Conservation (phyloP, 30 jellyfish, hydroid and myxozoan genomes). For the Aurelia coerulea region DNA sequence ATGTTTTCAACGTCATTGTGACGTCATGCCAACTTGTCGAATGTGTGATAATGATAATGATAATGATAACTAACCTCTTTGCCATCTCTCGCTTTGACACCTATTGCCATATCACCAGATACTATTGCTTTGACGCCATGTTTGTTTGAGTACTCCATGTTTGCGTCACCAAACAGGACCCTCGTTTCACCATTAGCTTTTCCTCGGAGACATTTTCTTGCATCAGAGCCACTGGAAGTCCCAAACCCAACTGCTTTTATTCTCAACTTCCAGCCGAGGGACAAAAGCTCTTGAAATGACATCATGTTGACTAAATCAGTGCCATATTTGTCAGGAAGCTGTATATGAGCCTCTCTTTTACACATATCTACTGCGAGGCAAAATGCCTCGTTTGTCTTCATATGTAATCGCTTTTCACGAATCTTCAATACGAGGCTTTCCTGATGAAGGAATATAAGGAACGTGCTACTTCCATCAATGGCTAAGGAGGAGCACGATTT, state of each 20-base stretch:
- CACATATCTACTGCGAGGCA: constrained; percentile 87
- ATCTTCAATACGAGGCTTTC: constrained; percentile 60
- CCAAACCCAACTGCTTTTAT: constrained; percentile 77
- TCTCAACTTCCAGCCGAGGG: constrained; percentile 77
- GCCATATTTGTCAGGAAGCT: constrained; percentile 55
- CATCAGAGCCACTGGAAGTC: constrained; percentile 11
- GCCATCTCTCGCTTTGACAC: constrained; percentile 38
- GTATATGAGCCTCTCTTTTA: constrained; percentile 74
- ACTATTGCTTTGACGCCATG: constrained; percentile 45
- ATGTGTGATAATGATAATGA: too few species aligned
- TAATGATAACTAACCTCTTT: constrained; percentile 59
- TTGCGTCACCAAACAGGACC: constrained; percentile 70
- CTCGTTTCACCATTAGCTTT: constrained; percentile 7
- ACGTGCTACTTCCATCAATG: constrained; percentile 57
- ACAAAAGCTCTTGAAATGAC: constrained; percentile 55
- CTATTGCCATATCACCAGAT: constrained; percentile 68
- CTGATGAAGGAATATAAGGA: constrained; percentile 57
- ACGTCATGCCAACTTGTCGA: too few species aligned
- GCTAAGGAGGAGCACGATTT: constrained; percentile 70
- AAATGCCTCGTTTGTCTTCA: constrained; percentile 50
- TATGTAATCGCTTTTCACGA: constrained; percentile 31
- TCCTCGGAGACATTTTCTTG: constrained; percentile 46
- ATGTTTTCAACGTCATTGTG: too few species aligned
- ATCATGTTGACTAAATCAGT: constrained; percentile 56
- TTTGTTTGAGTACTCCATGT: constrained; percentile 38